phyloP scores from a whole-genome alignment of 2,113 vertebrate species.

The Arenaria interpres region DNA sequence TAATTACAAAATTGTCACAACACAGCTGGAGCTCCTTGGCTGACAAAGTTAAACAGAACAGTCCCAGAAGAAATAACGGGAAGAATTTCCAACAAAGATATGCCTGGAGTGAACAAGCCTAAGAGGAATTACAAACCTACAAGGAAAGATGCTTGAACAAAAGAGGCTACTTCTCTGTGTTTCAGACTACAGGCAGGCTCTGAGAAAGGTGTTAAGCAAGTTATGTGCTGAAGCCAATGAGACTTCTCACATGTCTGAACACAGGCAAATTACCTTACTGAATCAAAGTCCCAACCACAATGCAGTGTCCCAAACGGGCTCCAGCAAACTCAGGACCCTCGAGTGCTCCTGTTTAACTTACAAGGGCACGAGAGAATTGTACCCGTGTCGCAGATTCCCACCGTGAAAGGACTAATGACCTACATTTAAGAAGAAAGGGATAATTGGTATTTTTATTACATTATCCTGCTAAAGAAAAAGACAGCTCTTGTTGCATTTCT shows the following conservation, averaged over 20 bases:
- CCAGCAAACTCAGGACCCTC: not conserved
- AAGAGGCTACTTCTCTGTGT: not conserved
- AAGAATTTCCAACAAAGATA: not conserved
- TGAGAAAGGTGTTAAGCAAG: not conserved
- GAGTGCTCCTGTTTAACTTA: accelerated
- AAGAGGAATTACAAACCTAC: not conserved
- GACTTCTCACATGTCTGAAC: not conserved
- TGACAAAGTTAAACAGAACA: not conserved
- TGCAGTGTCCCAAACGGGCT: accelerated
- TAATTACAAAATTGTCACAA: not conserved
- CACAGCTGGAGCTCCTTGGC: not conserved
- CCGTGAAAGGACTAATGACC: accelerated
- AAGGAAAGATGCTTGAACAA: not conserved
- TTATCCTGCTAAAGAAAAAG: not conserved
- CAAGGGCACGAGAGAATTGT: not conserved
- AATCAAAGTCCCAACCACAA: not conserved
- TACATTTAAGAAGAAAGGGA: not conserved
- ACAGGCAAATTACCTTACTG: not conserved
- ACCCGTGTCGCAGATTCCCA: accelerated
- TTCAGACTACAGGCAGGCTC: not conserved
- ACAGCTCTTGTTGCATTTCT: not conserved
- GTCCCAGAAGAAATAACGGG: not conserved
- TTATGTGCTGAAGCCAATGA: not conserved
- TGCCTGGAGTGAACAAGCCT: not conserved
- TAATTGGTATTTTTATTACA: not conserved